These are phyloP conservation scores for Acrobasis repandana DNA, from an alignment of 2,888 invertebrate species.

Conservation along the genomic window DNA sequence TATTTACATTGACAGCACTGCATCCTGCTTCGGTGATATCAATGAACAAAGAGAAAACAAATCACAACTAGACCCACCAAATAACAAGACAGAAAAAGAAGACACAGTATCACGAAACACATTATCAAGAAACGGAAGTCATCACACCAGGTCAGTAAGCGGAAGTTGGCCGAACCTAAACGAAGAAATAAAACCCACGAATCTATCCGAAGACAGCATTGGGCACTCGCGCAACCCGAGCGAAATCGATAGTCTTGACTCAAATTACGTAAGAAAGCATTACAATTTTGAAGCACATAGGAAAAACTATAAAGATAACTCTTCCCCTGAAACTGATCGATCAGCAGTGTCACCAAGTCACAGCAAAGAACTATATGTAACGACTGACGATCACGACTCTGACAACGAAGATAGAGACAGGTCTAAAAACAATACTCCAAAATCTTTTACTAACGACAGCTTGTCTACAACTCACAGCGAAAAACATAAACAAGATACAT, in stretches of 20 bases:
- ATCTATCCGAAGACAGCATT: constrained; percentile 76
- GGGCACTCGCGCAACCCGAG: constrained; percentile 77
- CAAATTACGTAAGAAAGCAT: constrained; percentile 82
- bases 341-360: constrained; percentile 61
- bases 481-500: constrained; percentile 52
- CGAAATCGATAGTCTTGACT: constrained; percentile 83
- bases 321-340: constrained; percentile 68
- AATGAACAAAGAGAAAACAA: constrained; percentile 68
- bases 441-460: constrained; percentile 72
- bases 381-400: constrained; percentile 66
- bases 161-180: constrained; percentile 78
- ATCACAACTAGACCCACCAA: constrained; percentile 47
- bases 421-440: constrained; percentile 75
- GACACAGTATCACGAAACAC: constrained; percentile 59
- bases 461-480: constrained; percentile 62
- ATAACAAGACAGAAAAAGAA: constrained; percentile 64
- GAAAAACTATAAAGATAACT: constrained; percentile 73
- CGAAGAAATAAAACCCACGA: constrained; percentile 69
- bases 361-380: constrained; percentile 69
- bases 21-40: constrained; percentile 78
- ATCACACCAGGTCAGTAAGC: constrained; percentile 65
- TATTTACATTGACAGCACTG: constrained; percentile 78
- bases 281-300: constrained; percentile 78
- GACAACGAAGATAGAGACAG: constrained; percentile 63
- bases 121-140: constrained; percentile 62